Percentiles rank a stretch among this genome's conserved stretches.
Conservation (phyloP, 2,888 invertebrate species). For the Drepanosiphum platanoidis region DNA sequence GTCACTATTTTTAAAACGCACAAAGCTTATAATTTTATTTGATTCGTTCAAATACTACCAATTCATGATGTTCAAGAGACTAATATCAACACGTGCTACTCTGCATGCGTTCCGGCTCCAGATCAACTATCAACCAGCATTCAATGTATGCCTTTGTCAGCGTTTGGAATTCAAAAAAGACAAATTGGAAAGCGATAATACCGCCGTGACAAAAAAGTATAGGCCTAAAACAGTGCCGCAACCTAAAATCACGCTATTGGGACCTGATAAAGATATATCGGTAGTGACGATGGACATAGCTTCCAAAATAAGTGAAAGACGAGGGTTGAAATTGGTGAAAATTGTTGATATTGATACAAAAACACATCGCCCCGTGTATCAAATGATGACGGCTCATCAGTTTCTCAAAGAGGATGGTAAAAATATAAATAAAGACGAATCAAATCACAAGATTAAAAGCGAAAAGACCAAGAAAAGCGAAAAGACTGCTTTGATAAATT, state of each 20-base stretch:
- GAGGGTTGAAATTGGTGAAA: conserved; percentile 77
- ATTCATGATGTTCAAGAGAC: background rate
- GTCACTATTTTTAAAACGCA: background rate
- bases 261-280: conserved; percentile 71
- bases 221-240: conserved; percentile 54
- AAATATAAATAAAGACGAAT: conserved; percentile 68
- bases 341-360: conserved; percentile 76
- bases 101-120: background rate
- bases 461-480: too few species aligned
- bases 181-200: conserved; percentile 1
- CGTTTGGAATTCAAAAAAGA: conserved; percentile 44
- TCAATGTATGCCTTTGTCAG: conserved; percentile 48
- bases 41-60: background rate
- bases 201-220: background rate
- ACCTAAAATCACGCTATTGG: conserved; percentile 73
- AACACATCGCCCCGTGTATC: conserved; percentile 75
- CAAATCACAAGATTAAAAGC: conserved; percentile 66
- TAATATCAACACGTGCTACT: background rate
- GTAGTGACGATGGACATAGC: conserved; percentile 77
- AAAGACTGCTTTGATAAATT: conserved; percentile 74
- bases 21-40: background rate
- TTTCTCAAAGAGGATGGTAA: conserved; percentile 73
- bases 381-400: conserved; percentile 76
- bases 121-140: background rate
- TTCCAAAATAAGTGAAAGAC: conserved; percentile 74